These are phyloP conservation scores for Dryobota labecula DNA, from an alignment of 2,888 invertebrate species.

Conservation along the genomic window DNA sequence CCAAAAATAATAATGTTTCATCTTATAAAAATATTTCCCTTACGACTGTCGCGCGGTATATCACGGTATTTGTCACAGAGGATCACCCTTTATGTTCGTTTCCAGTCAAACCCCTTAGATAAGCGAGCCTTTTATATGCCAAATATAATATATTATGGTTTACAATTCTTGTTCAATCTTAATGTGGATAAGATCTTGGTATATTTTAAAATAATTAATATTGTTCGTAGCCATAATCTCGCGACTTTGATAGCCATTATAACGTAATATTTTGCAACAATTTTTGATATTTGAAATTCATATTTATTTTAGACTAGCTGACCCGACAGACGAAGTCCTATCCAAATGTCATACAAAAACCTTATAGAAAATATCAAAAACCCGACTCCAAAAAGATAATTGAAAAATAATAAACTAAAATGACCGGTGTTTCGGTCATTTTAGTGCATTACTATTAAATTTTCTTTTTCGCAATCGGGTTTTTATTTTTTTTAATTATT, in stretches of 20 bases:
- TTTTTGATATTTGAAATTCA: background rate
- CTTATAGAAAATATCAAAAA: no score
- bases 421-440: no score
- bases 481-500: no score
- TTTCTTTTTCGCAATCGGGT: no score
- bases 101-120: constrained; percentile 91
- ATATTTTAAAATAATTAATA: constrained; percentile 10
- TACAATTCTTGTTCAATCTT: constrained; percentile 83
- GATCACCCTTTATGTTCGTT: constrained; percentile 91
- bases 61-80: constrained; percentile 91
- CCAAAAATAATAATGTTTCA: constrained; percentile 91
- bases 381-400: no score
- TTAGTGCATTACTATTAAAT: no score
- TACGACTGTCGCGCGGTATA: constrained; percentile 90
- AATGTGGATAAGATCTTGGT: constrained; percentile 74
- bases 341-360: no score
- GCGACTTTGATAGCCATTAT: background rate
- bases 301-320: no score
- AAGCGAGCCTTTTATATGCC: constrained; percentile 91
- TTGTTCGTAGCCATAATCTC: background rate
- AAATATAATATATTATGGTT: constrained; percentile 91
- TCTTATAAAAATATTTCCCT: constrained; percentile 91
- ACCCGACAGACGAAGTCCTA: no score
- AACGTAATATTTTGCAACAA: background rate
- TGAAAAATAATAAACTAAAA: no score